Evolutionary conservation across 1,140 invertebrate genomes (phyloP), one percentile per base, ranked within the genome.

Genomic region (Globodera ellingtonae): DNA sequence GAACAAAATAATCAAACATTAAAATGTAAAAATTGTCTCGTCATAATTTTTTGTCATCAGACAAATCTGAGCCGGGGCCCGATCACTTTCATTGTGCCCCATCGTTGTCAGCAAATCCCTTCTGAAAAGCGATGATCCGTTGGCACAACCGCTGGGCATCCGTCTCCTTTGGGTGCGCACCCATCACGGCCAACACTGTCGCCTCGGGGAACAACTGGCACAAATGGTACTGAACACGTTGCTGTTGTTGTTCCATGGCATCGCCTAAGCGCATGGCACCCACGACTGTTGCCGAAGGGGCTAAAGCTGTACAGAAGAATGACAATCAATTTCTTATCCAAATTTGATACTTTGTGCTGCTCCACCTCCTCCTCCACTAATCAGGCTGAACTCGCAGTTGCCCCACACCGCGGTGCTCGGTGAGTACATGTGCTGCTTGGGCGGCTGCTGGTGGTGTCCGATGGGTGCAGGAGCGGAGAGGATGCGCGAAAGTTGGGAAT

Each of bases 121-220:
- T 76, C 59, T 85, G 84, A 44, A 79, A 84, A 24, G 85, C 81
- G 65, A 87, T 79, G 7, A 87, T 87, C 46, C 78, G 81, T 75
- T 87, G 85, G 66, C 86, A 87, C 46, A 87, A 75, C 15, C 76
- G 73, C 76, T 88, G 87, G 15, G 86, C 73, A 46, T 86, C 80
- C 24, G 67, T 81, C 77, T 87, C 86, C 56, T 86, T 75, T 18
- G 86, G 86, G 75, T 88, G 84, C 6, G 85, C 81, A 35, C 71
- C 79, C 85, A 87, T 86, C 24, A 87, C 87, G 6, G 85, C 84
- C 46, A 81, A 50, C 24, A 87, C 86, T 10, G 78, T 67, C 50
- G 83, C 73, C 73, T 82, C 76, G 6, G 84, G 85, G 74, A 85
- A 85, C 50, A 85, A 50, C 78, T 88, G 86, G 50, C 81, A 85